phyloP scores from a whole-genome alignment of 2,888 invertebrate species.

The Lasioglossum zephyrum region DNA sequence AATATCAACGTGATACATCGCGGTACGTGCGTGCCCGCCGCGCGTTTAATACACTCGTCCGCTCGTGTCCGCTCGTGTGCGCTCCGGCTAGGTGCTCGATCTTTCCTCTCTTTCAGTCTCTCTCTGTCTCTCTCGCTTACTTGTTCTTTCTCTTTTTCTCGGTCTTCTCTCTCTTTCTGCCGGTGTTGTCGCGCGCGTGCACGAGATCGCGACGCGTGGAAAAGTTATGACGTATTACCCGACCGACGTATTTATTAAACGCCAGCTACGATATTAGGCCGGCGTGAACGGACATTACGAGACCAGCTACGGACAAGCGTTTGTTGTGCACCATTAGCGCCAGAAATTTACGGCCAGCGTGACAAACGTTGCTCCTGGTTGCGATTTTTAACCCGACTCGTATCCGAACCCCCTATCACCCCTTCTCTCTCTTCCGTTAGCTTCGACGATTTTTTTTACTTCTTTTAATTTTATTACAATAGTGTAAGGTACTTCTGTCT shows the following conservation, averaged over 20 bases:
- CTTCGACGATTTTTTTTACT: neutral
- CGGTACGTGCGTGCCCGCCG: slow-evolving; percentile 24
- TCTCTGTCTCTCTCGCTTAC: neutral
- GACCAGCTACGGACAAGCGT: slow-evolving; percentile 76
- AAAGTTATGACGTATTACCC: slow-evolving; percentile 76
- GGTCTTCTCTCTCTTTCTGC: neutral
- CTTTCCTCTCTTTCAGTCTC: neutral
- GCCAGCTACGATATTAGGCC: slow-evolving; percentile 77
- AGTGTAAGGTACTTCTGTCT: too few species aligned
- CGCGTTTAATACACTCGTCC: slow-evolving; percentile 13
- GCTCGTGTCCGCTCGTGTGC: neutral
- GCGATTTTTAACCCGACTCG: slow-evolving; percentile 24
- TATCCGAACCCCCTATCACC: neutral
- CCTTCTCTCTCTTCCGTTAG: neutral
- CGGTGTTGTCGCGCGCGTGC: slow-evolving; percentile 21
- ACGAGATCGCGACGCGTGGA: slow-evolving; percentile 56
- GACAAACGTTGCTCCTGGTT: slow-evolving; percentile 35
- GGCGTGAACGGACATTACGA: slow-evolving; percentile 76
- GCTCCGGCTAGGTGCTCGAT: slow-evolving; percentile 7
- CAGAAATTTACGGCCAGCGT: slow-evolving; percentile 76
- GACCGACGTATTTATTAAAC: slow-evolving; percentile 81
- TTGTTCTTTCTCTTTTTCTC: neutral
- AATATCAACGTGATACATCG: slow-evolving; percentile 48
- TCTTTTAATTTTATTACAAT: too few species aligned
- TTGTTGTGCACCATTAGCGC: slow-evolving; percentile 78